Conservation (phyloP, 2,797 vertebrate genomes). For the Eupleurogrammus muticus region DNA sequence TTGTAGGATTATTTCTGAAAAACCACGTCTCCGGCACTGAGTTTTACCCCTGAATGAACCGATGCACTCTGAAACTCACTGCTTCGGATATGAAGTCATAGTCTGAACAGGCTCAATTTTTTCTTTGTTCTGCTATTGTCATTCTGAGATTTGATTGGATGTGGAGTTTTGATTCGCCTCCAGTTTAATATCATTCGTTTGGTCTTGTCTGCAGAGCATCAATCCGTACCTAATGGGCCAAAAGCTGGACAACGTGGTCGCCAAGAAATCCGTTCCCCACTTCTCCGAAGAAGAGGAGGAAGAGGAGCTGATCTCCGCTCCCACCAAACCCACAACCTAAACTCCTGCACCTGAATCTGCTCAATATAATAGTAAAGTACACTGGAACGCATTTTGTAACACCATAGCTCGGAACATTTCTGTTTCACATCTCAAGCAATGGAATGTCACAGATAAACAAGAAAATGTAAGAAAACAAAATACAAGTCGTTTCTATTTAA, state of each 20-base stretch:
- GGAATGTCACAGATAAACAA: not conserved
- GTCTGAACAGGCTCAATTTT: constrained; percentile 3
- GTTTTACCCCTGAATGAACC: constrained; percentile 14
- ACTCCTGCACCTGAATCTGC: constrained; percentile 20
- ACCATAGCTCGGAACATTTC: constrained; percentile 23
- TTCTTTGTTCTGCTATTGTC: not conserved
- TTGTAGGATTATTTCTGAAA: constrained; percentile 32
- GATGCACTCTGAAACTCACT: constrained; percentile 13
- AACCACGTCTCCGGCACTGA: constrained; percentile 41
- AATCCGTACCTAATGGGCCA: constrained; percentile 97
- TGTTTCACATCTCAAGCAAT: not conserved
- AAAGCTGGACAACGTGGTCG: constrained; percentile 95
- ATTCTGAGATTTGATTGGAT: not conserved
- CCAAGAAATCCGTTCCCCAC: constrained; percentile 97
- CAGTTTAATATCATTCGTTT: constrained; percentile 9
- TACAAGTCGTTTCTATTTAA: not conserved
- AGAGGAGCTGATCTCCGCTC: constrained; percentile 48
- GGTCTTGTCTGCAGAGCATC: constrained; percentile 83
- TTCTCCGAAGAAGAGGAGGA: constrained; percentile 92
- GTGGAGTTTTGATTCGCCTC: not conserved
- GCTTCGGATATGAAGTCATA: constrained; percentile 12
- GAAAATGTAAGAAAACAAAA: not conserved
- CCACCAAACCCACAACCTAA: constrained; percentile 69
- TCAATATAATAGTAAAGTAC: constrained; percentile 27
- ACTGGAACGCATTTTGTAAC: constrained; percentile 29